Evolutionary conservation across 2,888 invertebrate species (phyloP), one percentile per base, ranked within the genome.

Genomic region (Hipparchia sbordonii): DNA sequence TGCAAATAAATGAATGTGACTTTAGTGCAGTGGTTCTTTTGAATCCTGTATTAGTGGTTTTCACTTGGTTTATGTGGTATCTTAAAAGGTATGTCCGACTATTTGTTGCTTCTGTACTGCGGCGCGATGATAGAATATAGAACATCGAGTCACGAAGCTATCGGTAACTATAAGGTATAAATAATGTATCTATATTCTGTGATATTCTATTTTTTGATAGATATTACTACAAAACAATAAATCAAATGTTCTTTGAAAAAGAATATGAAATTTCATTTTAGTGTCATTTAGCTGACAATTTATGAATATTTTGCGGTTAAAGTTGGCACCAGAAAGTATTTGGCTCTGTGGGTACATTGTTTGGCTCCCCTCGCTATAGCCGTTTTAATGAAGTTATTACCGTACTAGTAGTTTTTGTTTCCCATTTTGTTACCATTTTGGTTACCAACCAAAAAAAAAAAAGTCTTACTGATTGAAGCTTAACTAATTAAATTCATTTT

Each of bases 271-370:
- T 46, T 63, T 65, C 9, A 57, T 67, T 67, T 59, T 59, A 23
- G 46, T 45, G 69, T 52, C 52, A 69, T 61, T 69, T 61, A 52
- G 10, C 61, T 33, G 12, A 51, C n/a, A 75, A 71, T 75, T 75
- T 73, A 73, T 71, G 73, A 73, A 65, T 68, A 73, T 75, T 71
- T 71, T n/a, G 73, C 65, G 73, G 74, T 73, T 57, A 71, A 73
- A 75, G 67, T 75, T 75, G 75, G 75, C 73, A 75, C 51, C 69
- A 45, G 61, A 61, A 33, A 13, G 52, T 45, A 52, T 69, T 69
- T 69, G 69, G 69, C 69, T 33, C 52, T 52, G 61, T 52, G 61
- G 52, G 52, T 13, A 69, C 69, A 52, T 52, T 69, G 69, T 61
- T 69, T 69, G 69, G 69, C 69, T n/a, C 10, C 60, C 52, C 51